phyloP scores from a whole-genome alignment of 2,888 invertebrate species.

The Cartodere bifasciata region DNA sequence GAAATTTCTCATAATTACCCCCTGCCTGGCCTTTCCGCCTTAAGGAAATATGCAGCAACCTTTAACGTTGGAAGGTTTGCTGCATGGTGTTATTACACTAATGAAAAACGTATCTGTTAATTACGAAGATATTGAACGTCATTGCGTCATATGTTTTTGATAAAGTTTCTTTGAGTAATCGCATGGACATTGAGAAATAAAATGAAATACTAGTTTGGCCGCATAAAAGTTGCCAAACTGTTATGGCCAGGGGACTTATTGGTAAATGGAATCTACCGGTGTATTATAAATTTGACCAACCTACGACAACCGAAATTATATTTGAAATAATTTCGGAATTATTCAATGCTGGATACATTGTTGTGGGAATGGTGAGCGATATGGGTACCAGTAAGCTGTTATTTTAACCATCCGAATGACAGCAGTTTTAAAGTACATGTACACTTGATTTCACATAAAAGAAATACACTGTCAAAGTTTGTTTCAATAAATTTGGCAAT shows the following conservation, averaged over 20 bases:
- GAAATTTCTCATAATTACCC: too few relatives aligned
- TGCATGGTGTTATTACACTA: conserved; percentile 13
- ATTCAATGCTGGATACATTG: conserved; percentile 15
- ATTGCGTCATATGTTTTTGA: conserved; percentile 17
- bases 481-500: too few relatives aligned
- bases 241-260: conserved; percentile 16
- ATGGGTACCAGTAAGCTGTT: too few relatives aligned
- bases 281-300: conserved; percentile 18
- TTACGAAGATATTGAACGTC: conserved; percentile 10
- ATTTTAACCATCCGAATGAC: too few relatives aligned
- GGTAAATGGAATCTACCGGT: conserved; percentile 19
- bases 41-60: conserved; percentile 11
- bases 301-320: conserved; percentile 17
- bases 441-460: too few relatives aligned
- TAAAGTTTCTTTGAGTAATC: conserved; percentile 16
- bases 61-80: conserved; percentile 14
- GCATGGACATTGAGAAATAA: conserved; percentile 17
- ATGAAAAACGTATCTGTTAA: conserved; percentile 12
- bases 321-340: conserved; percentile 15
- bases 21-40: too few relatives aligned
- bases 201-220: conserved; percentile 16
- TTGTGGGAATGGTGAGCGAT: conserved; percentile 17
- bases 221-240: conserved; percentile 16
- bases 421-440: too few relatives aligned
- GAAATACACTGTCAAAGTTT: too few relatives aligned